phyloP scores from a whole-genome alignment of 1,140 invertebrate genomes.

The Microvelia longipes region DNA sequence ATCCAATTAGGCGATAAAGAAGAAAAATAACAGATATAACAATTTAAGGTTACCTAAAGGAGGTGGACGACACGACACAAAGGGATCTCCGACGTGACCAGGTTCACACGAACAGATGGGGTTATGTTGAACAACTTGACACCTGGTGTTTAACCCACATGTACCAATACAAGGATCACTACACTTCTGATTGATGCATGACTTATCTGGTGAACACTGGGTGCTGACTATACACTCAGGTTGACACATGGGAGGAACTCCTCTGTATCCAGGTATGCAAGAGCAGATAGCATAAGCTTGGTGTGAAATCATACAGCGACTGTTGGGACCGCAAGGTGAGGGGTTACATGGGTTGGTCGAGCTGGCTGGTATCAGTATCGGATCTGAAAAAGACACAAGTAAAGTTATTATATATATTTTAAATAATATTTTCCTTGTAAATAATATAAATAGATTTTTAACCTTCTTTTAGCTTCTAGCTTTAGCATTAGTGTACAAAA shows the following conservation, averaged over 20 bases:
- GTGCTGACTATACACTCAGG: constrained; percentile 65
- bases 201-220: constrained; percentile 57
- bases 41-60: constrained; percentile 19
- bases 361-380: constrained; percentile 14
- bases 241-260: constrained; percentile 60
- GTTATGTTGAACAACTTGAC: constrained; percentile 63
- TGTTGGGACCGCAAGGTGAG: constrained; percentile 63
- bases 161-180: constrained; percentile 58
- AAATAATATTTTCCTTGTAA: not conserved
- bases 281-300: constrained; percentile 60
- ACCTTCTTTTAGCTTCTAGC: not conserved
- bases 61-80: constrained; percentile 46
- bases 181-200: constrained; percentile 63
- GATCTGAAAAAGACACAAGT: constrained; percentile 10
- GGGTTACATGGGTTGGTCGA: constrained; percentile 35
- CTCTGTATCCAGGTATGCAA: constrained; percentile 60
- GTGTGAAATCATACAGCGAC: constrained; percentile 50
- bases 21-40: too few relatives aligned
- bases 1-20: too few relatives aligned
- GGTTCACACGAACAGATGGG: constrained; percentile 61
- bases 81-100: constrained; percentile 64
- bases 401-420: not conserved
- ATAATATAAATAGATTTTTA: not conserved
- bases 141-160: constrained; percentile 56
- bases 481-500: too few relatives aligned